Evolutionary conservation across 2,113 vertebrate genomes (phyloP), one percentile per base, ranked within the genome.

Genomic region (Gallinago media): DNA sequence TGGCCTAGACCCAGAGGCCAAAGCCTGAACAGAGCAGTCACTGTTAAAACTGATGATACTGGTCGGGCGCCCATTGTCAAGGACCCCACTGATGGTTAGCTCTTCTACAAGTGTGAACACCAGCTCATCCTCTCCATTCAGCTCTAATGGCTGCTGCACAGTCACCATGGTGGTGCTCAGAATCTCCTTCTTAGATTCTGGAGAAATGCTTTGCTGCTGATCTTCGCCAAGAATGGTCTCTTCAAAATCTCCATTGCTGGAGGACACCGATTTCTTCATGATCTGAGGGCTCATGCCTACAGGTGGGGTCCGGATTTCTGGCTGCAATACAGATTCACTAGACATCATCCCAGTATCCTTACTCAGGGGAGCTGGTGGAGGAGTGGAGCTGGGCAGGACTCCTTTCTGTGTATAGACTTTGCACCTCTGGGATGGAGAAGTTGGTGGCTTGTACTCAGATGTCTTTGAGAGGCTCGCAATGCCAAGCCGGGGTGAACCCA

Each of bases 351-450:
- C 97, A 4, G 98, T 97, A 29, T 99, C 99, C 92, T 98, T 99
- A 96, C 95, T 98, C 85, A 98, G 81, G 52, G 98, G 92, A 49
- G 98, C 98, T 63, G 98, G 98, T 67, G 98, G 98, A 1, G 99
- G 98, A 10, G 98, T 97, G 0, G 99, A 98, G 58, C 98, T 97
- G 9, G 99, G 99, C 95, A 99, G 93, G 38, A 99, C 98, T 14
- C 99, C 98, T 96, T 99, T 99, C 97, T 99, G 99, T 18, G 99
- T 99, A 84, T 99, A 99, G 31, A 99, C 99, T 93, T 99, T 99
- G 97, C 99, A 99, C 25, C 99, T 98, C 97, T 99, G 99, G 22
- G 99, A 99, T 16, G 99, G 99, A 49, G 99, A 99, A 82, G 75
- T 98, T 97, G 55, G 98, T 75, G 99, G 99, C 85, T 99, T 99